Percentiles rank a stretch among this genome's conserved stretches.
These are phyloP conservation scores for Poecilia velifera DNA, from an alignment of 2,797 vertebrate genomes.

Conservation along the genomic window DNA sequence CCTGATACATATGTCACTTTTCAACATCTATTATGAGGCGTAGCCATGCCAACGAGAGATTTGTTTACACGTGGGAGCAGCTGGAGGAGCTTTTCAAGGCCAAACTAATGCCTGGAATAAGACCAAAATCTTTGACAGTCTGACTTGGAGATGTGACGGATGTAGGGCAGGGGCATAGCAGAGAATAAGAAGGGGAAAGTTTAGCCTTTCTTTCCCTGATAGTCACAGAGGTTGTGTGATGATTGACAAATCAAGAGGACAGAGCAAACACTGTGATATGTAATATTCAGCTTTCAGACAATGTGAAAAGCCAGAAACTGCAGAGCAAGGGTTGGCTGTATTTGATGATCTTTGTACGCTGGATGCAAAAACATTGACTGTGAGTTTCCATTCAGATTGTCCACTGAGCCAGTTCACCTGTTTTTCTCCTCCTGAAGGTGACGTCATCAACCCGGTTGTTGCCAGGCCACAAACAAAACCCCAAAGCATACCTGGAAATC, in stretches of 20 bases:
- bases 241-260: not conserved
- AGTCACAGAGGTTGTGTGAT: not conserved
- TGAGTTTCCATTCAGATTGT: conserved; percentile 12
- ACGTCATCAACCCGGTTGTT: conserved; percentile 1
- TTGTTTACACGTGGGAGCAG: conserved; percentile 12
- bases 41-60: conserved; percentile 1
- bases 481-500: not conserved
- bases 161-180: not conserved
- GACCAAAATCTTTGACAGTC: not conserved
- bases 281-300: not conserved
- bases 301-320: not conserved
- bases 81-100: conserved; percentile 3
- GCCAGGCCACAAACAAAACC: conserved; percentile 5
- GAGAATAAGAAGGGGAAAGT: conserved; percentile 1
- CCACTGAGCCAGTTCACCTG: conserved; percentile 2
- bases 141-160: not conserved
- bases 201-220: not conserved
- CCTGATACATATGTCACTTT: conserved; percentile 2
- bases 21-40: conserved; percentile 4
- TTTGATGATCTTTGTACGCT: not conserved
- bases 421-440: not conserved
- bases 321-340: not conserved
- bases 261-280: not conserved
- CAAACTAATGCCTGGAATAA: conserved; percentile 5
- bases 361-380: not conserved